phyloP scores from a whole-genome alignment of 30 jellyfish, hydroid and myxozoan genomes.

The Hydractinia symbiolongicarpus region DNA sequence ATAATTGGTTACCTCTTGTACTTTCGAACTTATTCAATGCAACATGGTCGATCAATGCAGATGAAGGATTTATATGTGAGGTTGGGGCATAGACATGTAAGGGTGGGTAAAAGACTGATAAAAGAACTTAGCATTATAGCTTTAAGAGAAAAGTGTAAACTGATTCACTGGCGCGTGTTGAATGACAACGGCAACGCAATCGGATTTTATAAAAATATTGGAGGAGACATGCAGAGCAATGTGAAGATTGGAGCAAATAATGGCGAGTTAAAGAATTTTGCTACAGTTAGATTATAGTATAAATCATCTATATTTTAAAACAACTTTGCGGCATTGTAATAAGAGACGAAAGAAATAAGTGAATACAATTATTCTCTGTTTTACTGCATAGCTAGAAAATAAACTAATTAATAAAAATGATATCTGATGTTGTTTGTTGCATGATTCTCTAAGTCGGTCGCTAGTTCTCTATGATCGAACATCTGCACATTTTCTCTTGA shows the following conservation, averaged over 20 bases:
- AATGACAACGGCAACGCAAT: constrained; percentile 57
- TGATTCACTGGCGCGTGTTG: constrained; percentile 44
- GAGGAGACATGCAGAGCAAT: constrained; percentile 50
- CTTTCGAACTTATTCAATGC: constrained; percentile 57
- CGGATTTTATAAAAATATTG: constrained; percentile 51
- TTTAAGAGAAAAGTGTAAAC: constrained; percentile 32
- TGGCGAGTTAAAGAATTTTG: too few species aligned
- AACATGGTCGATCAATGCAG: constrained; percentile 55
- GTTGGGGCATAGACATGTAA: constrained; percentile 48
- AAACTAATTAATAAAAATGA: too few species aligned
- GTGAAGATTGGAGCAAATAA: constrained; percentile 24
- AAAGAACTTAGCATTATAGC: constrained; percentile 40
- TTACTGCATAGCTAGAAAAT: too few species aligned
- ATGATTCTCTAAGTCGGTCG: too few species aligned
- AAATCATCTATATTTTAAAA: too few species aligned
- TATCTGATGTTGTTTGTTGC: too few species aligned
- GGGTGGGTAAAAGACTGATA: constrained; percentile 42
- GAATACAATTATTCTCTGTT: too few species aligned
- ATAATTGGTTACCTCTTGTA: constrained; percentile 53
- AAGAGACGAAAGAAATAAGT: too few species aligned
- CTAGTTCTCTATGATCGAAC: too few species aligned
- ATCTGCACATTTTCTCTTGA: too few species aligned
- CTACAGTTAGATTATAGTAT: too few species aligned
- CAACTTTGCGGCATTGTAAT: too few species aligned
- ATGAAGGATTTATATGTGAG: constrained; percentile 57